Percentiles rank a stretch among this genome's conserved stretches.
These are phyloP conservation scores for Callocephalon fimbriatum DNA, from an alignment of 2,113 vertebrate genomes.

Conservation along the genomic window DNA sequence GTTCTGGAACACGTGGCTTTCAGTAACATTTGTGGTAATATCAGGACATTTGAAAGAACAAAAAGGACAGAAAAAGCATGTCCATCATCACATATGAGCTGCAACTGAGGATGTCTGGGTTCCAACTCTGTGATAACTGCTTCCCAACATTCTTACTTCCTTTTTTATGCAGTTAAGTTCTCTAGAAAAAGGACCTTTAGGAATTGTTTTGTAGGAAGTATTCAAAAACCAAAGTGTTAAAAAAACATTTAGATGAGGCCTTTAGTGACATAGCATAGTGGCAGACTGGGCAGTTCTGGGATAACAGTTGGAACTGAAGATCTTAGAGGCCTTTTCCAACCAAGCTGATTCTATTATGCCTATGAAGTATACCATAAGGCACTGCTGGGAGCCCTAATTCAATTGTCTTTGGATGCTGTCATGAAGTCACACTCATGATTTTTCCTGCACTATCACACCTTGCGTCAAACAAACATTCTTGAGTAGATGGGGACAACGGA, in stretches of 20 bases:
- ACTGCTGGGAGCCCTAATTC: rapidly evolving
- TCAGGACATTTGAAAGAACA: background rate
- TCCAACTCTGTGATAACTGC: background rate
- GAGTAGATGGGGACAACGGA: background rate
- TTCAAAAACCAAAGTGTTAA: background rate
- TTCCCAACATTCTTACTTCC: background rate
- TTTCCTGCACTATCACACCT: background rate
- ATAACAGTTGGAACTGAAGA: background rate
- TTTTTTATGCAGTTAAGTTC: background rate
- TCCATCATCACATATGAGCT: background rate
- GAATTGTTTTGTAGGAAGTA: background rate
- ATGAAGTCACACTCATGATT: background rate
- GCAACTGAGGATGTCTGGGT: background rate
- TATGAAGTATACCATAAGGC: background rate
- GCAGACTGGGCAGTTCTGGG: background rate
- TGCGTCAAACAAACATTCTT: rapidly evolving
- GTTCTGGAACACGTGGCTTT: background rate
- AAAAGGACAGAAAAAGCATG: background rate
- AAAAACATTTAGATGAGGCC: background rate
- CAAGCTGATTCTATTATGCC: background rate
- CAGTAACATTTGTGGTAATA: background rate
- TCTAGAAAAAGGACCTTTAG: background rate
- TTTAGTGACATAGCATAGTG: background rate
- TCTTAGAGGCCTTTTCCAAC: background rate
- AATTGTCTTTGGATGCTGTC: background rate